A percentile compares a stretch with the other conserved stretches of the same genome.
phyloP scores from a whole-genome alignment of 2,113 vertebrate species.

The Mobula birostris region DNA sequence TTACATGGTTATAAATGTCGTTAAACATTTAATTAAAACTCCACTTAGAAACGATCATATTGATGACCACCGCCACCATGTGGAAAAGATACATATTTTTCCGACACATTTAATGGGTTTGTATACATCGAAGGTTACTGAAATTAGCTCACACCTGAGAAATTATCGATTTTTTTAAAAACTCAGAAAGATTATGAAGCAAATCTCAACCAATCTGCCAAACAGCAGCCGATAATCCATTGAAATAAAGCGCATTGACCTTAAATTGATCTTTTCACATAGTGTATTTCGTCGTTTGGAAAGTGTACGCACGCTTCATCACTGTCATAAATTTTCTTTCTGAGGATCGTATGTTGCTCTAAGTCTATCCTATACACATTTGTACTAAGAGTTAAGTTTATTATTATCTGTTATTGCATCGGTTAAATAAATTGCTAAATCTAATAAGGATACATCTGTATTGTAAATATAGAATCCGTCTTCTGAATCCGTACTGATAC shows the following conservation, averaged over 20 bases:
- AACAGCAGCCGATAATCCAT: background rate
- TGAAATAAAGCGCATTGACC: background rate
- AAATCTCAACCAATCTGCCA: background rate
- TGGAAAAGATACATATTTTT: background rate
- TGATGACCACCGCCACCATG: constrained; percentile 9
- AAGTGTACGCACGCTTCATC: background rate
- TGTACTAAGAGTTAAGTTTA: background rate
- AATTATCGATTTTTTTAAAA: background rate
- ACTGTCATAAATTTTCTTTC: background rate
- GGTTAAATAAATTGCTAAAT: no score
- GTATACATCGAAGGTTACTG: background rate
- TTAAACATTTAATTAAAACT: background rate
- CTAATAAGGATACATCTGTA: background rate
- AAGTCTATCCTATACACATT: background rate
- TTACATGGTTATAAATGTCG: background rate
- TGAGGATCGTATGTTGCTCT: no score
- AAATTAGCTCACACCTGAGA: background rate
- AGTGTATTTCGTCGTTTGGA: background rate
- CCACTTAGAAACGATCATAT: background rate
- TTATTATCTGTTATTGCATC: background rate
- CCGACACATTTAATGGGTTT: background rate
- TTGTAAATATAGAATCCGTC: background rate
- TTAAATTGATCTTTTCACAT: background rate
- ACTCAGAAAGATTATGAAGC: background rate
- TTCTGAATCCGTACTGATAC: no score